Percentiles rank a stretch among this genome's conserved stretches.
These are phyloP conservation scores for Metopolophium dirhodum DNA, from an alignment of 1,140 invertebrate species.

Conservation along the genomic window DNA sequence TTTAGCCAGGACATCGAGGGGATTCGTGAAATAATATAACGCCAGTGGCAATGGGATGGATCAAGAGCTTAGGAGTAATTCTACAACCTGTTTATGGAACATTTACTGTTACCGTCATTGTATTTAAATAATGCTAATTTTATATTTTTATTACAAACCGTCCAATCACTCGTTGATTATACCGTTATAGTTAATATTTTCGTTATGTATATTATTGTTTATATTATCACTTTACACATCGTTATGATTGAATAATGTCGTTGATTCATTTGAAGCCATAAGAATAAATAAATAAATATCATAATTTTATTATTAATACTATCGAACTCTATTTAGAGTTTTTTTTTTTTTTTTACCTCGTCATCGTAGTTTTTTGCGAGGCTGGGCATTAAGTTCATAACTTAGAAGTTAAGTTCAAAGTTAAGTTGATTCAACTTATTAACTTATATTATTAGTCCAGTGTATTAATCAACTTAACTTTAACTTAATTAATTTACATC, in stretches of 20 bases:
- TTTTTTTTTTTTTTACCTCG: no score
- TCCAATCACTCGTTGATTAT: background rate
- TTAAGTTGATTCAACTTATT: no score
- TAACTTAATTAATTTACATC: no score
- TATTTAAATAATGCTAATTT: background rate
- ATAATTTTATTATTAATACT: background rate
- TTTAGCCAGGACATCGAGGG: background rate
- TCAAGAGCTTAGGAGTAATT: background rate
- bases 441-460: no score
- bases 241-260: no score
- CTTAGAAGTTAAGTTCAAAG: no score
- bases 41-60: background rate
- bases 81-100: background rate
- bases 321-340: no score
- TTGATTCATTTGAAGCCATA: background rate
- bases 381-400: no score
- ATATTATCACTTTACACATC: background rate
- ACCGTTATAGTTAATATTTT: background rate
- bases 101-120: background rate
- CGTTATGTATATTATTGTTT: background rate
- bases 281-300: background rate
- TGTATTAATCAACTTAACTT: no score
- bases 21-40: background rate
- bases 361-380: no score
- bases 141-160: background rate